Conservation (phyloP, 2,888 invertebrate genomes). For the Platycnemis pennipes region DNA sequence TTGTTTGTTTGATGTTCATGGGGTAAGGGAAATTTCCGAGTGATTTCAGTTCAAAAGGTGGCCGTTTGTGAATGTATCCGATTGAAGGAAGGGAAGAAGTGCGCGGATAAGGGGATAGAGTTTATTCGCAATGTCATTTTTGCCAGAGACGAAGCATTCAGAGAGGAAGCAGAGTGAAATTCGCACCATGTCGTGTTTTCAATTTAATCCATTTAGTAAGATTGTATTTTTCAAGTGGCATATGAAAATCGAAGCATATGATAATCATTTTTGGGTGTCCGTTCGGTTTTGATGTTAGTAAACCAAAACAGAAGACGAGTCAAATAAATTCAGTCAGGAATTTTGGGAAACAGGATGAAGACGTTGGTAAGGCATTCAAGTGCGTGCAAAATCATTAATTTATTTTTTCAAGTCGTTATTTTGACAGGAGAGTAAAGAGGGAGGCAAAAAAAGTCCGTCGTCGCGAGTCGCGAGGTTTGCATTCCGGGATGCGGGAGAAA, state of each 20-base stretch:
- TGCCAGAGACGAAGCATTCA: background rate
- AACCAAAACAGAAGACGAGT: conserved; percentile 9
- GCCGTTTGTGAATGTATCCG: background rate
- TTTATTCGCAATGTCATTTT: background rate
- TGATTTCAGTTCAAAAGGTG: background rate
- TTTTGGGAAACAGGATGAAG: background rate
- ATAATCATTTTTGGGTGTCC: background rate
- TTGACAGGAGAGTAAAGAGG: background rate
- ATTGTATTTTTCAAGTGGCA: background rate
- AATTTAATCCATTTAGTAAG: background rate
- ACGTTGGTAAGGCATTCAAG: conserved; percentile 2
- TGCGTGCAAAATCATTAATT: conserved; percentile 43
- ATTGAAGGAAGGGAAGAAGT: background rate
- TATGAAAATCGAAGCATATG: background rate
- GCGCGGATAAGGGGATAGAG: background rate
- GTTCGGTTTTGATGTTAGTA: conserved; percentile 26
- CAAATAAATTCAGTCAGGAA: background rate
- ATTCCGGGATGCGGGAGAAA: conserved; percentile 17
- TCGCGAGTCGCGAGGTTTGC: background rate
- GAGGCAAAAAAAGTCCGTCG: background rate
- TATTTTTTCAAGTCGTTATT: conserved; percentile 35
- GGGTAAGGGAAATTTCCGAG: background rate
- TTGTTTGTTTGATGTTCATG: conserved; percentile 33
- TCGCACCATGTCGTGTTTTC: background rate
- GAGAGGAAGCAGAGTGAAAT: background rate